These are phyloP conservation scores for Bucco capensis DNA, from an alignment of 2,113 vertebrate species.

Conservation along the genomic window DNA sequence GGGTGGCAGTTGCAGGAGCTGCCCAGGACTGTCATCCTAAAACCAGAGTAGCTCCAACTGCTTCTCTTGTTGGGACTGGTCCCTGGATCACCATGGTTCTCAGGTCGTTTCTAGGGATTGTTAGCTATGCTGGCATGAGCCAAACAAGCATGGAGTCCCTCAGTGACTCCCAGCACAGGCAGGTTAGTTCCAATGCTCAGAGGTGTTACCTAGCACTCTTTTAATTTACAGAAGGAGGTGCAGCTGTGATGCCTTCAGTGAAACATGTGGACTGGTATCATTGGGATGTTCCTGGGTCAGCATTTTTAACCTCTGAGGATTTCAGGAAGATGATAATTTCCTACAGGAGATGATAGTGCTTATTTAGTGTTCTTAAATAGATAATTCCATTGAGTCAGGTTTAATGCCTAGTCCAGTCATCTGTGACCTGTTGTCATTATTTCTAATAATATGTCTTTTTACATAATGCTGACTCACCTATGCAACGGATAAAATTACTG, in stretches of 20 bases:
- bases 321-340: not conserved
- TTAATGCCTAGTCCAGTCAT: not conserved
- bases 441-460: not conserved
- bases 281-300: not conserved
- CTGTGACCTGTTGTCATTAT: not conserved
- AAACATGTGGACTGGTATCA: not conserved
- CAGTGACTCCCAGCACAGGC: fast-evolving
- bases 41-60: not conserved
- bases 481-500: not conserved
- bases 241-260: not conserved
- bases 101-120: not conserved
- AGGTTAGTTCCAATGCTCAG: not conserved
- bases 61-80: not conserved
- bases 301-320: not conserved
- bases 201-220: not conserved
- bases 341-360: not conserved
- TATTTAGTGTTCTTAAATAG: not conserved
- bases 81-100: not conserved
- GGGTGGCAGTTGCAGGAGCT: not conserved
- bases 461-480: not conserved
- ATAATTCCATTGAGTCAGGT: not conserved
- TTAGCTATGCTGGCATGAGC: not conserved
- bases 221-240: not conserved
- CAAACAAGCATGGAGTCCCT: not conserved
- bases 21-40: not conserved